Evolutionary conservation across 1,140 invertebrate genomes (phyloP).

Genomic region (Ceratina japonica): DNA sequence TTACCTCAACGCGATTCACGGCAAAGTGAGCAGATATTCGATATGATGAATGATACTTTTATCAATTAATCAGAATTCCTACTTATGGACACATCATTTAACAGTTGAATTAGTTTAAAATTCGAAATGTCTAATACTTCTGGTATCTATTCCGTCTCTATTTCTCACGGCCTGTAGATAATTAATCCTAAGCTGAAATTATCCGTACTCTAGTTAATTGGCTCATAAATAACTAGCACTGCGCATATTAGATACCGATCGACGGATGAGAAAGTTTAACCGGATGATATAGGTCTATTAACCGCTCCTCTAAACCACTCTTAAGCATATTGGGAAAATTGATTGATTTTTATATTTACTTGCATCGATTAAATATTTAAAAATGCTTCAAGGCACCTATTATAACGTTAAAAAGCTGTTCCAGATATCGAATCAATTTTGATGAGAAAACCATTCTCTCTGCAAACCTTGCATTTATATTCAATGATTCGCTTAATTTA

Average conservation of each 20-base stretch:
- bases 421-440: too few relatives aligned
- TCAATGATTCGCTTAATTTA: too few relatives aligned
- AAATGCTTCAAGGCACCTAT: too few relatives aligned
- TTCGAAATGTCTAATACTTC: too few relatives aligned
- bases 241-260: conserved; percentile 1
- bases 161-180: conserved; percentile 7
- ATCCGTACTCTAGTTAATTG: conserved; percentile 35
- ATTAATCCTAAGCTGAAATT: conserved; percentile 21
- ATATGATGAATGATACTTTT: too few relatives aligned
- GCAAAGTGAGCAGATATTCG: too few relatives aligned
- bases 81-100: too few relatives aligned
- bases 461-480: too few relatives aligned
- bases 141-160: background rate
- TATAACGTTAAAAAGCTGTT: too few relatives aligned
- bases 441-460: too few relatives aligned
- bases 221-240: background rate
- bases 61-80: background rate
- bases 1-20: too few relatives aligned
- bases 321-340: background rate
- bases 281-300: conserved; percentile 45
- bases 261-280: conserved; percentile 25
- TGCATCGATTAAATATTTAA: too few relatives aligned
- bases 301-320: conserved; percentile 33
- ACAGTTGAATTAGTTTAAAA: background rate
- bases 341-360: background rate